Conservation (phyloP, 1,140 invertebrate species). For the Coptotermes formosanus region DNA sequence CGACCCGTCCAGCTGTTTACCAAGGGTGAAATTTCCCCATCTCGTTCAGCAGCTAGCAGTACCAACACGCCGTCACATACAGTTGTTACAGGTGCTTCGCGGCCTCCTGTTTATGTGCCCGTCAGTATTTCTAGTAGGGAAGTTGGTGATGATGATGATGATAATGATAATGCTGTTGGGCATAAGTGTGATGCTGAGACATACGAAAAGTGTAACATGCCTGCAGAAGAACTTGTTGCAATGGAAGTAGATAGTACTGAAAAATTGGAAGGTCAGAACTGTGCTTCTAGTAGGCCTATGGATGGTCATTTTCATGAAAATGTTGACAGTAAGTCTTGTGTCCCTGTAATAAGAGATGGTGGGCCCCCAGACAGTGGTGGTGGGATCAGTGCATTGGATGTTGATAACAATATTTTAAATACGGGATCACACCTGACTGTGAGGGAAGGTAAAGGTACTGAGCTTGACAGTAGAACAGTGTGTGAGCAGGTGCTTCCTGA, state of each 20-base stretch:
- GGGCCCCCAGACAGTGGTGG: neutral
- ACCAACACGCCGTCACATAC: constrained; percentile 33
- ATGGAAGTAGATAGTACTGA: neutral
- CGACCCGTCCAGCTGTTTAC: constrained; percentile 83
- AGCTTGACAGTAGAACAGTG: neutral
- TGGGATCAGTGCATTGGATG: neutral
- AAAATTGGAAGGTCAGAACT: neutral
- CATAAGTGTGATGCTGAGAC: neutral
- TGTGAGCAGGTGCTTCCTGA: neutral
- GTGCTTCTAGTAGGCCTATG: no score
- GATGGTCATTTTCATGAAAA: neutral
- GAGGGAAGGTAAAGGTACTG: neutral
- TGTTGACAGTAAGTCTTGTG: neutral
- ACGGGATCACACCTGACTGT: neutral
- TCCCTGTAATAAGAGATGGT: neutral
- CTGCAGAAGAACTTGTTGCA: neutral
- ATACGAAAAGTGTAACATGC: neutral
- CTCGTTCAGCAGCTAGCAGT: constrained; percentile 33
- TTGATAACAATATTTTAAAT: neutral
- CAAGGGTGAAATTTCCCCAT: constrained; percentile 64
- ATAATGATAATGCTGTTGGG: neutral
- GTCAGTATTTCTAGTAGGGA: neutral
- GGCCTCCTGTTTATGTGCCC: constrained; percentile 26
- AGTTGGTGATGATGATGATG: neutral
- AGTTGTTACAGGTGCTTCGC: neutral